Conservation (phyloP, 2,113 vertebrate genomes). For the Ranitomeya variabilis region DNA sequence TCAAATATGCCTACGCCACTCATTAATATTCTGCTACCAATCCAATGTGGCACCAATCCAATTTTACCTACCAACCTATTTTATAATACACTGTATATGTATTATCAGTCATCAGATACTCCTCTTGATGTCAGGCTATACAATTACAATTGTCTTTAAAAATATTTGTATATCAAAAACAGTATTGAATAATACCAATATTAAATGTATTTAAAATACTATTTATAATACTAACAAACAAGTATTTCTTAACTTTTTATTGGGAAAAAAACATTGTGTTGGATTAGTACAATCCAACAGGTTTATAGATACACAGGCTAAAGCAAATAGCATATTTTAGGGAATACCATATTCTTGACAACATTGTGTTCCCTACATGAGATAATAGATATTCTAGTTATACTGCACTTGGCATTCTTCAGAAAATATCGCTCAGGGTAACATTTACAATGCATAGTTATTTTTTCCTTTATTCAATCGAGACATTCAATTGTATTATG, state of each 20-base stretch:
- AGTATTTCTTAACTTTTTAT: no score
- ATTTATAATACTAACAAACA: no score
- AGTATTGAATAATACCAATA: not conserved
- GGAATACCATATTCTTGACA: conserved; percentile 31
- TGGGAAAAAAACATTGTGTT: not conserved
- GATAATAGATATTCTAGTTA: conserved; percentile 24
- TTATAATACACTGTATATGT: not conserved
- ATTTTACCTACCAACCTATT: not conserved
- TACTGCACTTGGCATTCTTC: conserved; percentile 16
- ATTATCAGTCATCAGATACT: no score
- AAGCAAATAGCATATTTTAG: not conserved
- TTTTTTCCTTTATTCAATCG: conserved; percentile 24
- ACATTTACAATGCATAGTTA: conserved; percentile 30
- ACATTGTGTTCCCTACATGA: not conserved
- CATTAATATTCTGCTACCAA: not conserved
- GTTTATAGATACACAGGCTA: not conserved
- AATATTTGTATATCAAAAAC: not conserved
- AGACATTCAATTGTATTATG: conserved; percentile 31
- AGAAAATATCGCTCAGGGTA: not conserved
- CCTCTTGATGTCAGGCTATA: not conserved
- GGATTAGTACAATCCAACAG: not conserved
- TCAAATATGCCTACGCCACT: not conserved
- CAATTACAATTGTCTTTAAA: not conserved
- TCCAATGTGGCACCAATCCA: not conserved
- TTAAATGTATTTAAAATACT: no score